Evolutionary conservation across 2,797 vertebrate species (phyloP).

Genomic region (Salarias fasciatus): DNA sequence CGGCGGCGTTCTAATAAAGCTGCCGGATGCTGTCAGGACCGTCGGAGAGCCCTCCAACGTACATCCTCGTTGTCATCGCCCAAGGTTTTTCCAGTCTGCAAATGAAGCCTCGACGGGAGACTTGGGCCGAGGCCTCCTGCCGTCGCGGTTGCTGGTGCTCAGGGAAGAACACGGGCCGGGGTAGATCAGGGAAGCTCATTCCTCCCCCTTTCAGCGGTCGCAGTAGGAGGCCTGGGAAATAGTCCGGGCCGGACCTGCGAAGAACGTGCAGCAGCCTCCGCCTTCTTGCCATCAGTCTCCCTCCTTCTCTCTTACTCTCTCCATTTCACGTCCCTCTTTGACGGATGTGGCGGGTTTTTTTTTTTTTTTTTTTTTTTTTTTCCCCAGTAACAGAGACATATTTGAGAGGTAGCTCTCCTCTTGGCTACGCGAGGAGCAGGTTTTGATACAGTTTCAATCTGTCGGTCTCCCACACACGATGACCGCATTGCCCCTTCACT

Average conservation of each 20-base stretch:
- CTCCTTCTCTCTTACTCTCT: background rate
- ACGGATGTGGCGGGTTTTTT: slow-evolving; percentile 11
- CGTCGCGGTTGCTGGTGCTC: slow-evolving; percentile 55
- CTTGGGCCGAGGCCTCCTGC: slow-evolving; percentile 41
- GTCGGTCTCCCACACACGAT: slow-evolving; percentile 25
- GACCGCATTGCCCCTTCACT: slow-evolving; percentile 36
- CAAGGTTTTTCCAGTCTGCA: slow-evolving; percentile 51
- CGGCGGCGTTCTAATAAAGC: slow-evolving; percentile 55
- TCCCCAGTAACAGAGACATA: slow-evolving; percentile 25
- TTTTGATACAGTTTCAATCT: slow-evolving; percentile 43
- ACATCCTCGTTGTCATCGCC: slow-evolving; percentile 45
- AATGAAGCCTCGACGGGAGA: slow-evolving; percentile 58
- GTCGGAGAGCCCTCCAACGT: slow-evolving; percentile 43
- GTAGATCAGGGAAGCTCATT: slow-evolving; percentile 42
- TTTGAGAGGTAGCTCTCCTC: slow-evolving; percentile 29
- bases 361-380: slow-evolving; percentile 9
- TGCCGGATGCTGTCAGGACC: slow-evolving; percentile 53
- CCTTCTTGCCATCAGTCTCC: slow-evolving; percentile 9
- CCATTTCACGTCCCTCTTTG: slow-evolving; percentile 8
- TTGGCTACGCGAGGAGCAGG: slow-evolving; percentile 25
- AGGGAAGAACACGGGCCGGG: slow-evolving; percentile 39
- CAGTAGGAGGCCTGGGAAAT: slow-evolving; percentile 59
- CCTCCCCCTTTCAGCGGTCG: slow-evolving; percentile 22
- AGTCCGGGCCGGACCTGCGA: slow-evolving; percentile 41
- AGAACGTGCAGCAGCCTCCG: slow-evolving; percentile 31